phyloP scores from a whole-genome alignment of 2,888 invertebrate species.

The Andrena minutula region DNA sequence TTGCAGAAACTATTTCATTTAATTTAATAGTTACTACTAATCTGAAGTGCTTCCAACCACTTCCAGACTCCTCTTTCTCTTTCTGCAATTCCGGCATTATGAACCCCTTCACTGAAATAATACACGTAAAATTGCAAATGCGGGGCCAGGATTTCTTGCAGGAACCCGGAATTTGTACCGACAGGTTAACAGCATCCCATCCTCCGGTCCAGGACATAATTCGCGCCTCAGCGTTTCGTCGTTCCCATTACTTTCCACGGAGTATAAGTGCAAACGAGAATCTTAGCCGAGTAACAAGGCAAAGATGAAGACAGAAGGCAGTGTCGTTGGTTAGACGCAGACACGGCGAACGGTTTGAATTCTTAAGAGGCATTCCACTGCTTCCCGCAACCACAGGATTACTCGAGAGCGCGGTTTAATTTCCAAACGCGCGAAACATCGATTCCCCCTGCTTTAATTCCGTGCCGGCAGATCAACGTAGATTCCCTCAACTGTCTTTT shows the following conservation, averaged over 20 bases:
- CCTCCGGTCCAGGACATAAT: conserved; percentile 7
- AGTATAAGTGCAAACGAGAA: conserved; percentile 20
- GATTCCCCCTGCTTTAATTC: neutral
- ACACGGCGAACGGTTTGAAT: conserved; percentile 3
- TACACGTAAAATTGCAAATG: neutral
- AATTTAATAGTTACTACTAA: too few relatives aligned
- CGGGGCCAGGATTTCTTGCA: neutral
- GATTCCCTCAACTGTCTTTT: neutral
- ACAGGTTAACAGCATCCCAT: neutral
- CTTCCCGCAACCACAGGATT: neutral
- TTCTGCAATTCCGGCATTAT: too few relatives aligned
- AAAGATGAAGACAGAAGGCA: conserved; percentile 15
- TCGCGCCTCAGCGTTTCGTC: too few relatives aligned
- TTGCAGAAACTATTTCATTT: too few relatives aligned
- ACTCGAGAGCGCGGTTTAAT: neutral
- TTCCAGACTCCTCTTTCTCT: too few relatives aligned
- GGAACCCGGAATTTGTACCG: neutral
- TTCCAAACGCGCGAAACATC: neutral
- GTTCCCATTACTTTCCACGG: neutral
- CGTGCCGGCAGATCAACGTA: neutral
- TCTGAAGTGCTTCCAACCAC: too few relatives aligned
- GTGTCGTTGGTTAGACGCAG: neutral
- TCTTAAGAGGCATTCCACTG: conserved; percentile 3
- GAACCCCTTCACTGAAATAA: neutral
- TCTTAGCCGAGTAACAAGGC: conserved; percentile 3